These are phyloP conservation scores for Hydrolagus affinis DNA, from an alignment of 2,113 vertebrate genomes.

Conservation along the genomic window DNA sequence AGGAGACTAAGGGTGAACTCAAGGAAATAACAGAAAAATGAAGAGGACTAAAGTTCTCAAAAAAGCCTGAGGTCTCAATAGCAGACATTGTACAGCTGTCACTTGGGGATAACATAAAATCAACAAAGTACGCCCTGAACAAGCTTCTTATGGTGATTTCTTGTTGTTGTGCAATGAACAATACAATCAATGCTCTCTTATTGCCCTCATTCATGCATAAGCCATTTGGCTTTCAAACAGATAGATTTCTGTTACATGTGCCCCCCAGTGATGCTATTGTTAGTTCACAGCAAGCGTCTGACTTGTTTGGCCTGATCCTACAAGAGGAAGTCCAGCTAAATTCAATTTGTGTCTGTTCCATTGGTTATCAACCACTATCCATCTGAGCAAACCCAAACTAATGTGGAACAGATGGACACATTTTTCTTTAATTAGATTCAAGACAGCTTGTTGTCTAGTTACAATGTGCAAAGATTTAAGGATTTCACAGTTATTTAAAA, in stretches of 20 bases:
- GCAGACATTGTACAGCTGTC: slow-evolving; percentile 62
- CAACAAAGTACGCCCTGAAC: slow-evolving; percentile 66
- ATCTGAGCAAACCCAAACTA: slow-evolving; percentile 56
- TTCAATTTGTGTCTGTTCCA: slow-evolving; percentile 66
- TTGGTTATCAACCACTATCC: slow-evolving; percentile 56
- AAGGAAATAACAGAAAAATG: neutral
- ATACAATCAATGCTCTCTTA: slow-evolving; percentile 68
- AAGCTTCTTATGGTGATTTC: slow-evolving; percentile 60
- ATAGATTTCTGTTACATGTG: slow-evolving; percentile 53
- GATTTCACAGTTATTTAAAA: slow-evolving; percentile 64
- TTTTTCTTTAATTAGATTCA: slow-evolving; percentile 70
- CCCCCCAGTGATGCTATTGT: slow-evolving; percentile 66
- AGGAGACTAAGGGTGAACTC: neutral
- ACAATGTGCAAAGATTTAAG: slow-evolving; percentile 51
- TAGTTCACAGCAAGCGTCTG: slow-evolving; percentile 69
- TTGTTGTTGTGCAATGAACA: slow-evolving; percentile 61
- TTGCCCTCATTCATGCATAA: slow-evolving; percentile 64
- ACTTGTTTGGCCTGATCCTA: slow-evolving; percentile 67
- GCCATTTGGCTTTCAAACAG: slow-evolving; percentile 78
- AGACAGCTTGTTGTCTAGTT: slow-evolving; percentile 52
- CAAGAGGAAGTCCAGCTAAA: slow-evolving; percentile 61
- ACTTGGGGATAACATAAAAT: slow-evolving; percentile 52
- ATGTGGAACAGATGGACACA: slow-evolving; percentile 69
- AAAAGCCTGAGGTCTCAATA: slow-evolving; percentile 38
- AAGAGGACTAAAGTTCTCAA: neutral